These are phyloP conservation scores for Chloroclystis v-ata DNA, from an alignment of 2,888 invertebrate genomes.

Conservation along the genomic window DNA sequence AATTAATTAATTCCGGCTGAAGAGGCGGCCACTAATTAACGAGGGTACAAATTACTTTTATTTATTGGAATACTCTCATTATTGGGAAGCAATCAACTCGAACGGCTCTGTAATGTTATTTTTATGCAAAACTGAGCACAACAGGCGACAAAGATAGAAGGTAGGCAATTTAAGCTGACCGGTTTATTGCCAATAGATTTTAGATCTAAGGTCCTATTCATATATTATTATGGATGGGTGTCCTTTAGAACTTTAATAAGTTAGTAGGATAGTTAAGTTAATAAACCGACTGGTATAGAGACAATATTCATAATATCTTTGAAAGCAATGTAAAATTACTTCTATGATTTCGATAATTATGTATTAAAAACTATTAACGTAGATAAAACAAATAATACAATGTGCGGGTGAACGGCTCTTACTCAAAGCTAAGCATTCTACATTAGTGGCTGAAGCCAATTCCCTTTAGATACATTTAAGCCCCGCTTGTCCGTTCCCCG, in stretches of 20 bases:
- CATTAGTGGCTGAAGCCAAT: constrained; percentile 17
- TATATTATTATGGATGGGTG: too few relatives aligned
- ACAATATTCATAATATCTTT: too few relatives aligned
- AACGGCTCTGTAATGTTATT: constrained; percentile 5
- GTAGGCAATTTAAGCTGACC: not conserved
- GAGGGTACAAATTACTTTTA: constrained; percentile 17
- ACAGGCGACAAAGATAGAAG: not conserved
- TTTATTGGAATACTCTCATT: constrained; percentile 14
- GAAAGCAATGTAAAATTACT: too few relatives aligned
- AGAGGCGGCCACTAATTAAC: constrained; percentile 14
- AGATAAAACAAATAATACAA: too few relatives aligned
- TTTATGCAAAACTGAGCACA: constrained; percentile 2
- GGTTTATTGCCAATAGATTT: not conserved
- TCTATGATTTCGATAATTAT: too few relatives aligned
- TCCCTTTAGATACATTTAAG: constrained; percentile 18
- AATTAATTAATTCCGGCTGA: constrained; percentile 20
- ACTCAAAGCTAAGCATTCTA: constrained; percentile 4
- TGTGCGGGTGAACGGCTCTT: too few relatives aligned
- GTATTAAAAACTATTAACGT: too few relatives aligned
- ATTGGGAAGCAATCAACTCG: constrained; percentile 10
- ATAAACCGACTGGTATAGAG: too few relatives aligned
- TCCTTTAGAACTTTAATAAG: too few relatives aligned
- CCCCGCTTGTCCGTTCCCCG: constrained; percentile 14
- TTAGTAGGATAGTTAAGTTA: too few relatives aligned
- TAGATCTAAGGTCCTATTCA: not conserved